Base-by-base conservation (phyloP, 2,797 vertebrate genomes). In the Chelonia mydas region DNA sequence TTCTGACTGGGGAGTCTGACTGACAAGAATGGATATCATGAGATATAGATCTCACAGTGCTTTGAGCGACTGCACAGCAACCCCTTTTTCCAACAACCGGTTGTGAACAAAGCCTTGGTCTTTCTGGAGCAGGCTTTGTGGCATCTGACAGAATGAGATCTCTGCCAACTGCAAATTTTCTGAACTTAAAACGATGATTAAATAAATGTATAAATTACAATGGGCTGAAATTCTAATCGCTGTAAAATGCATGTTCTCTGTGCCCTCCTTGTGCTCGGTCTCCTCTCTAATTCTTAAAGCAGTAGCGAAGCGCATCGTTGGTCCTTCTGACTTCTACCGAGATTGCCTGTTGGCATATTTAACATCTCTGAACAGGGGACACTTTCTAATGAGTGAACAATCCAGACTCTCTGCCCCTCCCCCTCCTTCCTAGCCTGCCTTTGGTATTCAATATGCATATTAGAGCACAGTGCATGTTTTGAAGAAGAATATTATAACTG, bases 151-250 rank as follows among this genome's bases (percentile, higher is more conserved):
- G 95, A 54, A 6, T 0, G 37, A 83, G 76, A 50, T 51, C 1
- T 4, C 94, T 97, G 97, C 97, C 97, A 98, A 89, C 47, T 21
- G 65, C 97, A 86, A 96, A 95, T 95, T 96, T 93, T 55, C 45
- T 95, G 65, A 37, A 85, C 94, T 90, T 90, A 97, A 92, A 76
- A 97, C 96, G 89, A 94, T 90, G 88, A 94, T 96, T 97, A 97
- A 95, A 97, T 90, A 91, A 37, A 72, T 41, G 37, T 41, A 72
- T 72, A 72, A 90, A 37, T 93, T 96, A 94, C 93, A 96, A 89
- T 84, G 88, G 90, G 76, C 94, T 94, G 80, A 81, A 93, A 96
- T 95, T 93, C 90, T 97, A 96, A 96, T 96, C 96, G 96, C 94
- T 79, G 93, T 50, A 86, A 89, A 96, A 93, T 93, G 72, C 0